A percentile compares a stretch with the other conserved stretches of the same genome.
phyloP scores from a whole-genome alignment of 2,797 vertebrate genomes.

The Pteropus rufus region DNA sequence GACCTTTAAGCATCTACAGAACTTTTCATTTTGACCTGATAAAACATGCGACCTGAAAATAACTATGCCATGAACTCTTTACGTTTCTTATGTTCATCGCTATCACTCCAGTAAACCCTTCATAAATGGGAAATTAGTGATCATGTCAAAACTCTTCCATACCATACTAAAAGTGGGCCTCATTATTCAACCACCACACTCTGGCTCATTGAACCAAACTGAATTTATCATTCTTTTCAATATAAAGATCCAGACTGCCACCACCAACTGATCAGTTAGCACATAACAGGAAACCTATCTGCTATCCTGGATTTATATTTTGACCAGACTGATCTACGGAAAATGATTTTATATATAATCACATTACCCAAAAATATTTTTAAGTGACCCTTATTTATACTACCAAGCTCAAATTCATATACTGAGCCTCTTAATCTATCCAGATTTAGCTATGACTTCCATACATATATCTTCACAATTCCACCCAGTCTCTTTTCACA shows the following conservation, averaged over 20 bases:
- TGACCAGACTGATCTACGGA: background rate
- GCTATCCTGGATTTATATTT: background rate
- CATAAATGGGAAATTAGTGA: background rate
- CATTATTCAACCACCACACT: background rate
- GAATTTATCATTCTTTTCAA: background rate
- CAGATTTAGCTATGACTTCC: background rate
- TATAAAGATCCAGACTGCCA: background rate
- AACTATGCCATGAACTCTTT: background rate
- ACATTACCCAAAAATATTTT: background rate
- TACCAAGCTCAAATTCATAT: background rate
- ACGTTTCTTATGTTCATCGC: background rate
- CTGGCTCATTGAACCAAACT: background rate
- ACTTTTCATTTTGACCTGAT: slow-evolving; percentile 23
- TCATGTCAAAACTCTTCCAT: background rate
- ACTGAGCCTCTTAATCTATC: background rate
- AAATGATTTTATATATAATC: background rate
- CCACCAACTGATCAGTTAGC: background rate
- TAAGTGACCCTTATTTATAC: background rate
- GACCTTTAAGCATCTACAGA: slow-evolving; percentile 1
- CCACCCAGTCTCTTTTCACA: background rate
- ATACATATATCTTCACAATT: background rate
- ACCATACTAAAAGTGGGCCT: background rate
- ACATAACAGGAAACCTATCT: background rate
- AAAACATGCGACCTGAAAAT: slow-evolving; percentile 16
- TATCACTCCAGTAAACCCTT: background rate